Evolutionary conservation across 2,113 vertebrate species (phyloP).

Genomic region (Anolis carolinensis): DNA sequence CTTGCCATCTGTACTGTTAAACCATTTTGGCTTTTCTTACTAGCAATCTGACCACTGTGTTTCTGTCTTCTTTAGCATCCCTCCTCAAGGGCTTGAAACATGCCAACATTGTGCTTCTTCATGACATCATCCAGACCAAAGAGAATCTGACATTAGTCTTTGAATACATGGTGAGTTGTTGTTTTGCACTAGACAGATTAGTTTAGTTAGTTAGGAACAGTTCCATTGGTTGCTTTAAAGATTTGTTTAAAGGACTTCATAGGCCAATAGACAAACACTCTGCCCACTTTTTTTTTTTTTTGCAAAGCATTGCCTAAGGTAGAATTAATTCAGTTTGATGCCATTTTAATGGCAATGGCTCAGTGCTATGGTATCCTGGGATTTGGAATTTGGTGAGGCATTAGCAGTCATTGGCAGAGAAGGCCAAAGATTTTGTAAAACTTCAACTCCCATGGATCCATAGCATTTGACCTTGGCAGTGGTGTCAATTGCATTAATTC

Average conservation of each 20-base stretch:
- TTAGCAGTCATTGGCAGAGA: too few relatives aligned
- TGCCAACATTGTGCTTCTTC: conserved; percentile 88
- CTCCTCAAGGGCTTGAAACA: conserved; percentile 91
- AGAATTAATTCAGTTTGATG: too few relatives aligned
- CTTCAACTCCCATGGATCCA: too few relatives aligned
- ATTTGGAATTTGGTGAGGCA: too few relatives aligned
- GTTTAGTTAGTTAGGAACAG: not conserved
- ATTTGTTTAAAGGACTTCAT: too few relatives aligned
- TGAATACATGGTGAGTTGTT: conserved; percentile 90
- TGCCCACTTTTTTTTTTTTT: conserved; percentile 60
- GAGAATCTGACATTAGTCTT: conserved; percentile 91
- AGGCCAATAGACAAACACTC: conserved; percentile 43
- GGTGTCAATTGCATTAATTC: too few relatives aligned
- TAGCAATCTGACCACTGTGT: conserved; percentile 29
- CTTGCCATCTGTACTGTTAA: not conserved
- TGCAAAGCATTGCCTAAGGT: conserved; percentile 56
- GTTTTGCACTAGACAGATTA: conserved; percentile 14
- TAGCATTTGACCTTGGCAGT: too few relatives aligned
- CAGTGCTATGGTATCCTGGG: too few relatives aligned
- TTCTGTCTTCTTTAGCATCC: conserved; percentile 77
- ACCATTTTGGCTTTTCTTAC: conserved; percentile 2
- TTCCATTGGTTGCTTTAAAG: conserved; percentile 22
- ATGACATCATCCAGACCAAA: conserved; percentile 90
- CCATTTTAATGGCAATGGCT: too few relatives aligned
- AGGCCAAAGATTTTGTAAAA: too few relatives aligned